Evolutionary conservation across 2,113 vertebrate species (phyloP).

Genomic region (Penelope pileata): DNA sequence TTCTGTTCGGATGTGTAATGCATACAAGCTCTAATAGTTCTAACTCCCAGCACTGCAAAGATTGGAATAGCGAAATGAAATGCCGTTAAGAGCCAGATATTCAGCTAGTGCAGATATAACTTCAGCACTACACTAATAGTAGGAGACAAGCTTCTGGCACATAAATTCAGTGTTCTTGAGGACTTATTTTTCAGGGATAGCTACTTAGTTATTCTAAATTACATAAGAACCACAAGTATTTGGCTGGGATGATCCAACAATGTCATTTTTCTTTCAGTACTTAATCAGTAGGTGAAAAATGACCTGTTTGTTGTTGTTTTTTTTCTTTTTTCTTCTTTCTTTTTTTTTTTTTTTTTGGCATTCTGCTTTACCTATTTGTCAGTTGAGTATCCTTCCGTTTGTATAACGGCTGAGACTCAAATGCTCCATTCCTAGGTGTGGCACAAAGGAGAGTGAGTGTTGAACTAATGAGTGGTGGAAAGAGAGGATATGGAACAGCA

Average conservation of each 20-base stretch:
- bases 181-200: background rate
- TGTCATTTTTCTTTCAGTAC: slow-evolving; percentile 1
- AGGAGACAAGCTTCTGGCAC: background rate
- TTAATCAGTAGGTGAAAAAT: slow-evolving; percentile 35
- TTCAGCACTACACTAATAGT: background rate
- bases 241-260: background rate
- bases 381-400: background rate
- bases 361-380: background rate
- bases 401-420: background rate
- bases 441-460: background rate
- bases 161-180: background rate
- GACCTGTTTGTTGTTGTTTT: background rate
- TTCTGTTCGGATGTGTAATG: background rate
- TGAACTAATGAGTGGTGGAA: background rate
- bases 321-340: too few species aligned
- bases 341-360: background rate
- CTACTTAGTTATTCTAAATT: slow-evolving; percentile 17
- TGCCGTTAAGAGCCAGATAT: background rate
- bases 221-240: background rate
- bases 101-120: background rate
- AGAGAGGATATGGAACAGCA: background rate
- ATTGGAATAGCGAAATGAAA: background rate
- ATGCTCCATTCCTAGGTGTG: background rate
- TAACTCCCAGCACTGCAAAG: background rate
- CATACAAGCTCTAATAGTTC: background rate